These are phyloP conservation scores for Hipposideros larvatus DNA, from an alignment of 2,797 vertebrate genomes.

Conservation along the genomic window DNA sequence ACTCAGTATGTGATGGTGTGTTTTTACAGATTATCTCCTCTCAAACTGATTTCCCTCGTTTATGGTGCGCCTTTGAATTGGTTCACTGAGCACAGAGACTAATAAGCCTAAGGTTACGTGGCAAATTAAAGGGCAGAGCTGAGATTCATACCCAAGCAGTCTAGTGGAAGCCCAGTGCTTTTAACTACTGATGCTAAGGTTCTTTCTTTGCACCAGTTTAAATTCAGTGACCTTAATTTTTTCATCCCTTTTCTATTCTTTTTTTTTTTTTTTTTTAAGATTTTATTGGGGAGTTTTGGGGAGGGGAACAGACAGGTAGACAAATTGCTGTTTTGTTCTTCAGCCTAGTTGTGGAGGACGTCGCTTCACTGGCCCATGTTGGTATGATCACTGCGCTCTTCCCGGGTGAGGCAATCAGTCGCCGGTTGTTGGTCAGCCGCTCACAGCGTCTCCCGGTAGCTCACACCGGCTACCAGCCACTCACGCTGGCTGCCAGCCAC, in stretches of 20 bases:
- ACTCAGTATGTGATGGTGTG: not conserved
- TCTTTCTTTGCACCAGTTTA: not conserved
- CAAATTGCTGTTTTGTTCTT: too few relatives aligned
- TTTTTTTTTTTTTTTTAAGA: too few relatives aligned
- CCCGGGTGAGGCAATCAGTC: too few relatives aligned
- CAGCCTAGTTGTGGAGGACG: too few relatives aligned
- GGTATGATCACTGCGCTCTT: too few relatives aligned
- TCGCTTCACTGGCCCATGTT: too few relatives aligned
- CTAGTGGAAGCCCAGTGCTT: not conserved
- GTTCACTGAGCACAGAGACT: not conserved
- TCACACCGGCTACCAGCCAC: too few relatives aligned
- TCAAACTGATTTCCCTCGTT: not conserved
- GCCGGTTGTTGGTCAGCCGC: too few relatives aligned
- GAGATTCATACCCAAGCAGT: not conserved
- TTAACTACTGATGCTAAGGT: not conserved
- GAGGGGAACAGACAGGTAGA: too few relatives aligned
- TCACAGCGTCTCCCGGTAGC: too few relatives aligned
- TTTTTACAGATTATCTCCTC: not conserved
- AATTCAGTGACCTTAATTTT: not conserved
- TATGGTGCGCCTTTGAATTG: not conserved
- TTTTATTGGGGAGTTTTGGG: too few relatives aligned
- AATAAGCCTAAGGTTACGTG: not conserved
- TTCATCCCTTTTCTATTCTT: not conserved
- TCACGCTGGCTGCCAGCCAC: too few relatives aligned
- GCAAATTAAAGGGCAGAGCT: not conserved